Conservation (phyloP, 2,888 invertebrate species). For the Cordilura impudica region DNA sequence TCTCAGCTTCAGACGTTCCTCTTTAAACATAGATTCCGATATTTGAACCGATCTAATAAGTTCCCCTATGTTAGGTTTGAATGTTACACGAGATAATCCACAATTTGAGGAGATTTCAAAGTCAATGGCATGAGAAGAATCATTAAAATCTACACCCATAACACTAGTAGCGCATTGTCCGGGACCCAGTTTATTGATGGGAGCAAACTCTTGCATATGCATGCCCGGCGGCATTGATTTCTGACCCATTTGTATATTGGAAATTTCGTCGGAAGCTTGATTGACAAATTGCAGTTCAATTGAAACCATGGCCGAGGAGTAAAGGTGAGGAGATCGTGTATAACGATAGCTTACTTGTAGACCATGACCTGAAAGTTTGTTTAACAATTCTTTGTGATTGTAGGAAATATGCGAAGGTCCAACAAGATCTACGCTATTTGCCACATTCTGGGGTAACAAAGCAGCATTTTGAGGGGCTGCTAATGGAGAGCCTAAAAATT, state of each 20-base stretch:
- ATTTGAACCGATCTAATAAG: slow-evolving; percentile 88
- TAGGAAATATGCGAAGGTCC: slow-evolving; percentile 81
- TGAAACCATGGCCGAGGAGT: slow-evolving; percentile 88
- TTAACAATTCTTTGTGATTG: slow-evolving; percentile 82
- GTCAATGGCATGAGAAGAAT: slow-evolving; percentile 91
- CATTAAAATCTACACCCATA: slow-evolving; percentile 94
- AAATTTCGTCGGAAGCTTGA: slow-evolving; percentile 79
- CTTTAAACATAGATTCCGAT: slow-evolving; percentile 84
- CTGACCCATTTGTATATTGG: slow-evolving; percentile 80
- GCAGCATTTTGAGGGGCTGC: slow-evolving; percentile 61
- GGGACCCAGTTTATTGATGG: slow-evolving; percentile 82
- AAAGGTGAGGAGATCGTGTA: slow-evolving; percentile 88
- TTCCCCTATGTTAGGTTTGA: slow-evolving; percentile 93
- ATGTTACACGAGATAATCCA: slow-evolving; percentile 81
- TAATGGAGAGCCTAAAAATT: slow-evolving; percentile 69
- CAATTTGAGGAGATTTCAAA: slow-evolving; percentile 86
- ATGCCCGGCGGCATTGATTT: slow-evolving; percentile 84
- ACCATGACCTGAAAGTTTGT: slow-evolving; percentile 86
- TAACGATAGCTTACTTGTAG: slow-evolving; percentile 83
- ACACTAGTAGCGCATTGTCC: slow-evolving; percentile 83
- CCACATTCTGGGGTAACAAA: slow-evolving; percentile 68
- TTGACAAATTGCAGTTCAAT: slow-evolving; percentile 90
- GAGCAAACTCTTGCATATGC: slow-evolving; percentile 86
- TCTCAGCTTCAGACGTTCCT: slow-evolving; percentile 87
- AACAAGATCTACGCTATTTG: slow-evolving; percentile 80